A percentile compares a stretch with the other conserved stretches of the same genome.
phyloP scores from a whole-genome alignment of 1,140 invertebrate species.

The Polyergus mexicanus region DNA sequence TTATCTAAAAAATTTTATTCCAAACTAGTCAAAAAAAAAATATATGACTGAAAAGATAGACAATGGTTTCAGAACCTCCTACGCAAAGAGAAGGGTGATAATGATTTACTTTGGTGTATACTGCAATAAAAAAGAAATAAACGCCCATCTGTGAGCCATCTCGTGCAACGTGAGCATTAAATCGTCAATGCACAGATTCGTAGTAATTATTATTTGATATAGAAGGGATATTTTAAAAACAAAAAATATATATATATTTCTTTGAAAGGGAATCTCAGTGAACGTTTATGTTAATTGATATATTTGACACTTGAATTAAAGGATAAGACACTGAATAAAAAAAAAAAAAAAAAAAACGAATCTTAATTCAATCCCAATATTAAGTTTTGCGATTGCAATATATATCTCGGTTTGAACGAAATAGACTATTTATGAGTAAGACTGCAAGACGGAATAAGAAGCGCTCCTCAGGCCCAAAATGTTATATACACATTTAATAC shows the following conservation, averaged over 20 bases:
- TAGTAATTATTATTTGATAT: constrained; percentile 35
- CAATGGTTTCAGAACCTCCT: not conserved
- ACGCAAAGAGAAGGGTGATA: not conserved
- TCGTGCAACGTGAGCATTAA: constrained; percentile 37
- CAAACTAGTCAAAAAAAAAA: not conserved
- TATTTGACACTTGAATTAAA: constrained; percentile 12
- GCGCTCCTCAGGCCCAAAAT: constrained; percentile 63
- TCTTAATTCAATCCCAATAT: not conserved
- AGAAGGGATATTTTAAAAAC: constrained; percentile 10
- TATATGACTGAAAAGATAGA: not conserved
- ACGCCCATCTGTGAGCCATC: not conserved
- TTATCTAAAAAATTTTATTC: not conserved
- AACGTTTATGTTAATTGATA: constrained; percentile 3
- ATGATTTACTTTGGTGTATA: constrained; percentile 6
- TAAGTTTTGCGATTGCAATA: not conserved
- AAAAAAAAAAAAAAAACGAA: too few relatives aligned
- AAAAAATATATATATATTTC: not conserved
- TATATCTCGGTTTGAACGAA: constrained; percentile 20
- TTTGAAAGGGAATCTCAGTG: constrained; percentile 30
- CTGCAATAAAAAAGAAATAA: constrained; percentile 27
- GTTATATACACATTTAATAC: constrained; percentile 81
- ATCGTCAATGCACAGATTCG: constrained; percentile 11
- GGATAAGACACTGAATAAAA: not conserved
- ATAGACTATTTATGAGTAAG: constrained; percentile 52
- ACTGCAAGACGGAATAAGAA: constrained; percentile 33